phyloP scores from a whole-genome alignment of 2,113 vertebrate genomes.

The Raja brachyura region DNA sequence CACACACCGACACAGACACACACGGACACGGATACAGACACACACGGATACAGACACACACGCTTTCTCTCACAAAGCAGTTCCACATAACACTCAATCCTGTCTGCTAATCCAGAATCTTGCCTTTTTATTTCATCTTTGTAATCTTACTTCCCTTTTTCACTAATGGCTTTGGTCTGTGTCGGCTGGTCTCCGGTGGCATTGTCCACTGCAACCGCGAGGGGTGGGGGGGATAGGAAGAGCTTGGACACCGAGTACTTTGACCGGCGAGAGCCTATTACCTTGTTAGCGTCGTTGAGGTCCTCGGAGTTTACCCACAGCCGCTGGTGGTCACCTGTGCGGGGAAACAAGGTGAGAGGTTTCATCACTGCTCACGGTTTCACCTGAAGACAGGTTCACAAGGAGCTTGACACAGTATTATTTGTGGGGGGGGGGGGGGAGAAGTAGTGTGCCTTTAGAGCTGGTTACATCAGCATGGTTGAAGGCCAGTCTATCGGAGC shows the following conservation, averaged over 20 bases:
- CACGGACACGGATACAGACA: neutral
- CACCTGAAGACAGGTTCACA: no score
- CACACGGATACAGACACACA: no score
- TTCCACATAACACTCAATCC: neutral
- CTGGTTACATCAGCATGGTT: no score
- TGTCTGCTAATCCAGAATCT: constrained; percentile 4
- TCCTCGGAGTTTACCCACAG: neutral
- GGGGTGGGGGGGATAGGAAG: neutral
- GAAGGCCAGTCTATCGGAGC: no score
- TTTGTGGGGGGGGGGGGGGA: no score
- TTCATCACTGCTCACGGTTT: no score
- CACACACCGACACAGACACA: no score
- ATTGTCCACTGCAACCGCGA: neutral
- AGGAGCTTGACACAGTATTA: no score
- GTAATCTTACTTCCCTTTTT: neutral
- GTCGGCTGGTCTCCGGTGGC: neutral
- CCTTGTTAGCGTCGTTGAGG: neutral
- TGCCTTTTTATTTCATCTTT: constrained; percentile 24
- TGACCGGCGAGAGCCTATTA: neutral
- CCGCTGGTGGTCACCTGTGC: neutral
- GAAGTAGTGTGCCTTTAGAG: no score
- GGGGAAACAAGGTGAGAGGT: neutral
- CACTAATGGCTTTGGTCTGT: neutral
- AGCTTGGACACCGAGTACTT: neutral
- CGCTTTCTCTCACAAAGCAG: neutral